phyloP scores from a whole-genome alignment of 2,797 vertebrate genomes.

The Phrynocephalus guinanensis region DNA sequence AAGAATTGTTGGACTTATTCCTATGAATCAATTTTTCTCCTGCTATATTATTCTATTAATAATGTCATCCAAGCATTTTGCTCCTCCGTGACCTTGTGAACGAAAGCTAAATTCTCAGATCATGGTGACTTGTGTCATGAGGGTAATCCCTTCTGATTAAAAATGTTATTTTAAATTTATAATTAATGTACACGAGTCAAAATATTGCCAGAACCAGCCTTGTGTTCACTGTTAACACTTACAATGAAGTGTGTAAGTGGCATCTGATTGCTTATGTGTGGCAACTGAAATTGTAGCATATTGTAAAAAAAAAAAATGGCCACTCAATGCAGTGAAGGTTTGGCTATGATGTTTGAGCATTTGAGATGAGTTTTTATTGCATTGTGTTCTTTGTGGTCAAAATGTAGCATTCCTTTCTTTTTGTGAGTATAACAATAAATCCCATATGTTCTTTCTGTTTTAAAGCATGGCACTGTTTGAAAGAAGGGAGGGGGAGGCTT shows the following conservation, averaged over 20 bases:
- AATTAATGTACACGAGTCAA: not conserved
- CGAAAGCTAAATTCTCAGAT: not conserved
- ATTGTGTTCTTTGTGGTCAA: slow-evolving; percentile 21
- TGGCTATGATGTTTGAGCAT: slow-evolving; percentile 21
- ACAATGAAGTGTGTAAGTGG: not conserved
- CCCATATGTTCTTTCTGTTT: slow-evolving; percentile 60
- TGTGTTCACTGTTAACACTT: slow-evolving; percentile 45
- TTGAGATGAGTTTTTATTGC: slow-evolving; percentile 16
- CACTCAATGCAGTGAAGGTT: slow-evolving; percentile 71
- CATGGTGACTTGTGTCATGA: not conserved
- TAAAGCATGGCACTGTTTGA: slow-evolving; percentile 49
- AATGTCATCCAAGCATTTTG: slow-evolving; percentile 1
- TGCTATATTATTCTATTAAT: not conserved
- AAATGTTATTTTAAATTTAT: not conserved
- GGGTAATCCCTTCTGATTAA: not conserved
- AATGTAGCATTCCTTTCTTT: slow-evolving; percentile 50
- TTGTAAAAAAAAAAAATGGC: slow-evolving; percentile 69
- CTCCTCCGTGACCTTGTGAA: not conserved
- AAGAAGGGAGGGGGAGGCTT: not conserved
- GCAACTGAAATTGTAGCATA: slow-evolving; percentile 61
- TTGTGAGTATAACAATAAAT: slow-evolving; percentile 66
- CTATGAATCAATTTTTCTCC: not conserved
- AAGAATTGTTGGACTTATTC: not conserved
- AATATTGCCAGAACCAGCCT: slow-evolving; percentile 14
- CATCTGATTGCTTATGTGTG: not conserved